Evolutionary conservation across 2,113 vertebrate species (phyloP).

Genomic region (Sylvia atricapilla): DNA sequence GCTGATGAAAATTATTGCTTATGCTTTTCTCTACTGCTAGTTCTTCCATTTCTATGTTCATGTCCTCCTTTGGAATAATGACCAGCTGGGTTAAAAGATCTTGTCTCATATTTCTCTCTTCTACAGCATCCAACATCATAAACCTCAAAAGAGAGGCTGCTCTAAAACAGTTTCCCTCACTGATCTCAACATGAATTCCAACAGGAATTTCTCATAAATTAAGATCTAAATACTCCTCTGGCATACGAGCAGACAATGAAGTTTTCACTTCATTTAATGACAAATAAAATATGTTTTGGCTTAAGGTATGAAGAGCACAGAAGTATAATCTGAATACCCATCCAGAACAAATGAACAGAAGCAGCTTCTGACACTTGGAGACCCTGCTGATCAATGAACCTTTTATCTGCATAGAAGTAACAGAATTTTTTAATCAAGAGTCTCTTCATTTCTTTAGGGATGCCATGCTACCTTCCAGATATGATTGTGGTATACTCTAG

Average conservation of each 20-base stretch:
- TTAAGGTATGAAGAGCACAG: background rate
- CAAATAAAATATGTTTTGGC: background rate
- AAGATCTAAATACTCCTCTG: background rate
- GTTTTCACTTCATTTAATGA: background rate
- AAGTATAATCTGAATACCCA: background rate
- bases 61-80: background rate
- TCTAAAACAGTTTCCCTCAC: background rate
- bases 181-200: background rate
- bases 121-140: background rate
- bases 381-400: background rate
- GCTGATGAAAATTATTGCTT: background rate
- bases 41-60: background rate
- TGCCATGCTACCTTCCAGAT: background rate
- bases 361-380: background rate
- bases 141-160: background rate
- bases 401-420: background rate
- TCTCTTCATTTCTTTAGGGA: background rate
- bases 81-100: background rate
- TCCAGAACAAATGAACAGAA: background rate
- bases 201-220: background rate
- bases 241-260: background rate
- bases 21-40: background rate
- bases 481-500: background rate
- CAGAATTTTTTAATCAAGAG: background rate
- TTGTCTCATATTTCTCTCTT: background rate